Conservation (phyloP, 1,140 invertebrate species). For the Pogonus chalceus region DNA sequence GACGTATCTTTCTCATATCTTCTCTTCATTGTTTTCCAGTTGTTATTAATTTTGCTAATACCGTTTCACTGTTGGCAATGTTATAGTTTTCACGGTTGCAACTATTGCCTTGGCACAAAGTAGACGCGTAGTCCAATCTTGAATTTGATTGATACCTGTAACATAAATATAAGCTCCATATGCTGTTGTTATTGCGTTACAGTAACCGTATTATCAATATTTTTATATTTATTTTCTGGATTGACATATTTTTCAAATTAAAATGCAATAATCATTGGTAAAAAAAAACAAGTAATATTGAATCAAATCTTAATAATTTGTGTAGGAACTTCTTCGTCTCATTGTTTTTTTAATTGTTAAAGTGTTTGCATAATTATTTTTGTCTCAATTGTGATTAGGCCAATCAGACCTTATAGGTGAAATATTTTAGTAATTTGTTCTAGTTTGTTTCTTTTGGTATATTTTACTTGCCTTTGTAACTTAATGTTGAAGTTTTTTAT, state of each 20-base stretch:
- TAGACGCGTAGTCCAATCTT: not conserved
- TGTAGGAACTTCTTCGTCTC: constrained; percentile 14
- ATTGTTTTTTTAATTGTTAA: constrained; percentile 13
- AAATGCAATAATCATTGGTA: not conserved
- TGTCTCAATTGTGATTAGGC: constrained; percentile 15
- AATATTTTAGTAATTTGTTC: constrained; percentile 16
- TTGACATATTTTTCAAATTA: not conserved
- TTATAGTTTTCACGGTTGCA: constrained; percentile 20
- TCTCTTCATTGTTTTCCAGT: not conserved
- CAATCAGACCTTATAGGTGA: constrained; percentile 17
- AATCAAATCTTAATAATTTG: not conserved
- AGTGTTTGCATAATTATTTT: constrained; percentile 20
- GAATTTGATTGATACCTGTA: not conserved
- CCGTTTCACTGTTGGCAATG: constrained; percentile 15
- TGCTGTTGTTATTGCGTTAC: constrained; percentile 20
- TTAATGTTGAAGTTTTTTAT: not conserved
- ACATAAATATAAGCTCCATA: constrained; percentile 26
- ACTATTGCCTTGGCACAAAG: constrained; percentile 20
- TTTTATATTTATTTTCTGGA: too few relatives aligned
- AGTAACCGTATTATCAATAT: constrained; percentile 18
- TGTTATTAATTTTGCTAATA: not conserved
- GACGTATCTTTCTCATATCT: not conserved
- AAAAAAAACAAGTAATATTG: not conserved
- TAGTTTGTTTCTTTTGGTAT: constrained; percentile 17
- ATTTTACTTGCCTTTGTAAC: not conserved